Base-by-base conservation (phyloP, 2,888 invertebrate species). In the Drosophila anomalata region DNA sequence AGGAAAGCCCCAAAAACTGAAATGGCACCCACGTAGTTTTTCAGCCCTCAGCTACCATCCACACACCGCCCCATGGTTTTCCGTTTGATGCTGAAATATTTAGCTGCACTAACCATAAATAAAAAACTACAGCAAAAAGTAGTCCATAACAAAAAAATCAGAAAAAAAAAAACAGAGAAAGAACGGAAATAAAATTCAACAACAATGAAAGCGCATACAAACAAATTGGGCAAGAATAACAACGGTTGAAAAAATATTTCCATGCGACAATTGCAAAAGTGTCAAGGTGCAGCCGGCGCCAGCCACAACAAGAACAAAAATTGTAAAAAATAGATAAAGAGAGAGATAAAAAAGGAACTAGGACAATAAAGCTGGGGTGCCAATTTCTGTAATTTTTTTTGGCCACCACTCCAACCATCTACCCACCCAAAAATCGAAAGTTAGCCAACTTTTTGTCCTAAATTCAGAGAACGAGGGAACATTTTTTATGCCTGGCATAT, bases 251-350 rank as follows among this genome's bases (percentile, higher is more conserved):
- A 73, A 67, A 66, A 54, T 47, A 41, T 73, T 73, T 74, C 51
- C 74, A 60, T 73, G 73, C 74, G 73, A 73, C 73, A 73, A 74
- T 74, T 73, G 73, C 59, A 74, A 48, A 75, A 75, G 54, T 75
- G 70, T 75, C 74, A 75, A 75, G 74, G 75, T 75, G 70, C 70
- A 54, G 58, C 39, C 48, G 60, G 55, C 74, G 73, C 74, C 75
- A 67, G 74, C 44, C 66, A 36, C 12, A 9, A 48, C 31, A 50
- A 55, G 39, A 55, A 20, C 11, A 11, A 11, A 39, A 24, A 12
- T 6, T 44, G 22, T 11, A 12, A 22, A 67, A 41, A 65, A 39
- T 29, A 9, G 29, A 8, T 29, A 29, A 29, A 29, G 9, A 29
- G 29, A 2, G 29, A 67, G 39, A 65, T 53, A 47, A 24, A 66